Evolutionary conservation across 37 sponge, comb jelly and placozoan species (phyloP), one percentile per base, ranked within the genome.

Genomic region (Oscarella lobularis): DNA sequence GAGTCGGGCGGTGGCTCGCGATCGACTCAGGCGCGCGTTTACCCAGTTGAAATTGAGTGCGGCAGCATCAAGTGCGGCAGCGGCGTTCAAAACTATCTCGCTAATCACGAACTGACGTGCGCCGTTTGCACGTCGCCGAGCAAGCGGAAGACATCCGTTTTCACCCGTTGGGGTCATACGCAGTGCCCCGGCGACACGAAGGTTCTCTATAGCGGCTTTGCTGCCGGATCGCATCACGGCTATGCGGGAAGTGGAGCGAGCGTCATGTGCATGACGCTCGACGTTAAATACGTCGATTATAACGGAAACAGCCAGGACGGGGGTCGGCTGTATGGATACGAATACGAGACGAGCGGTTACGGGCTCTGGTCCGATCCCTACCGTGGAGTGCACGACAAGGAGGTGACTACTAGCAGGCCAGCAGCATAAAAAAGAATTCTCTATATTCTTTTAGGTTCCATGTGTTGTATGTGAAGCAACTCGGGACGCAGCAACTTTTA

Each of bases 41-140:
- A 48, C 60, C 60, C 60, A 48, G 20, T 20, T 27, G 60, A 48
- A 48, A 48, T 48, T 20, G 60, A 48, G 60, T 48, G 60, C 20
- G 60, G 60, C 9, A 48, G 60, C 60, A 48, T 48, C 60, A 48
- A 48, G 60, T 48, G 60, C 60, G 60, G 60, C 60, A 48, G 60
- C 60, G 60, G 14, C 9, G 20, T 48, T 27, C 9, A 48, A 9
- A 20, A 48, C 9, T 48, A 48, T 48, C 20, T 48, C 14, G 9
- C 60, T 20, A 48, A 48, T 48, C 60, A 48, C 60, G 60, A 48
- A 20, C 20, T 48, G 60, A 48, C 60, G 9, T 48, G 60, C 20
- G 20, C 60, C 14, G 9, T 48, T 9, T 48, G 60, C 20, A 20
- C 60, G 60, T 20, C 60, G 9, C 14, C 60, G 9, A 20, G 9